Evolutionary conservation across 2,797 vertebrate species (phyloP).

Genomic region (Spea hammondii): DNA sequence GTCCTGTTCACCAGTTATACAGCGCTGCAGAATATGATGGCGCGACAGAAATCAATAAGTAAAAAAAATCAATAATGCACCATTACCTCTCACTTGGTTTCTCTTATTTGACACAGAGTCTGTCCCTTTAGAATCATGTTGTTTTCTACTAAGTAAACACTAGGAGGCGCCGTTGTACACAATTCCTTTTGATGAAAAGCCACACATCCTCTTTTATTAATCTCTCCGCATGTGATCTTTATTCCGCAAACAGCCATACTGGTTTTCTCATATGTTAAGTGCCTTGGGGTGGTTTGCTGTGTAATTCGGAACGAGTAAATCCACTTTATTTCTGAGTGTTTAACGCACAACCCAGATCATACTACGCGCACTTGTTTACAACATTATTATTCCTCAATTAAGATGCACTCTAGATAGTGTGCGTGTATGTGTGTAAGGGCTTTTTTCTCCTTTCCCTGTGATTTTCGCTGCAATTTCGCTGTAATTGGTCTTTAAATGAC

Average conservation of each 20-base stretch:
- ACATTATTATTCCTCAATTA: not conserved
- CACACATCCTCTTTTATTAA: not conserved
- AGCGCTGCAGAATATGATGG: no score
- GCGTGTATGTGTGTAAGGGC: not conserved
- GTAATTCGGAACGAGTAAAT: constrained; percentile 23
- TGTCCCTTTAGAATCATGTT: not conserved
- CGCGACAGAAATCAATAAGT: no score
- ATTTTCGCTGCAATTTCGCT: no score
- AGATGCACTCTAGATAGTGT: not conserved
- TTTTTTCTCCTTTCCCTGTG: not conserved
- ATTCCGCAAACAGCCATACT: not conserved
- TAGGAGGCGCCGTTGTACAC: constrained; percentile 4
- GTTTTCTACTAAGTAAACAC: not conserved
- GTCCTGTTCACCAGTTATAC: no score
- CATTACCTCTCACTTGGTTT: not conserved
- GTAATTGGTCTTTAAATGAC: no score
- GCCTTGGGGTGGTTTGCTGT: not conserved
- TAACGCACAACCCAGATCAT: constrained; percentile 20
- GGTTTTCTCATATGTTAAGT: constrained; percentile 1
- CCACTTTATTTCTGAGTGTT: constrained; percentile 22
- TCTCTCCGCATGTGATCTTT: constrained; percentile 21
- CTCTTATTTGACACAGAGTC: not conserved
- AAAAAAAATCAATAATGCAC: no score
- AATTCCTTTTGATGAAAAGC: not conserved
- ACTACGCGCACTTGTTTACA: no score